These are phyloP conservation scores for Silvanus unidentatus DNA, from an alignment of 2,888 invertebrate genomes.

Conservation along the genomic window DNA sequence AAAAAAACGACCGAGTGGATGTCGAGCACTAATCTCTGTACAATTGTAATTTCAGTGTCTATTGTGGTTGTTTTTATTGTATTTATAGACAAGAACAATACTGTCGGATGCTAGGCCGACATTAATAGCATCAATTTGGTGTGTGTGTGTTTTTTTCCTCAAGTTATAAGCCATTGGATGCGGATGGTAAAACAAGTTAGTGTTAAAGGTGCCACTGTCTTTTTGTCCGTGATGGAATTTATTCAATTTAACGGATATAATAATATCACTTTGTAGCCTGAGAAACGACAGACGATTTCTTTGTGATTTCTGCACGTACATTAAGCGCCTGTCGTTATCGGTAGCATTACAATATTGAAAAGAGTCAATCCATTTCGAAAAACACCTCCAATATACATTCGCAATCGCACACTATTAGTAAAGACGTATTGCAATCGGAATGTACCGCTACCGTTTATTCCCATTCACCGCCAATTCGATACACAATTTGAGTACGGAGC, in stretches of 20 bases:
- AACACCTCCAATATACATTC: no score
- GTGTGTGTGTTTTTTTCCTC: constrained; percentile 8
- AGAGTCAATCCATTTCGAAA: constrained; percentile 6
- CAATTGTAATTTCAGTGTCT: no score
- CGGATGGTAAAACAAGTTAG: constrained; percentile 14
- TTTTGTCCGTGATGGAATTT: constrained; percentile 38
- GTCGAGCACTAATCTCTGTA: no score
- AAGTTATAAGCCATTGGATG: constrained; percentile 7
- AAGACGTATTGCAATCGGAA: no score
- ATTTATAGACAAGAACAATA: background rate
- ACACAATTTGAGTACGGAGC: no score
- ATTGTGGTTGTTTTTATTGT: constrained; percentile 1
- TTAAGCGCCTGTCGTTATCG: constrained; percentile 26
- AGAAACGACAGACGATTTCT: constrained; percentile 34
- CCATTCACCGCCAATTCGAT: no score
- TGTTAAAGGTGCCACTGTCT: constrained; percentile 21
- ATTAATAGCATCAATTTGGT: constrained; percentile 16
- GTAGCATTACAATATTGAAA: constrained; percentile 21
- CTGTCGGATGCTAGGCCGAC: constrained; percentile 2
- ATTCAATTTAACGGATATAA: constrained; percentile 36
- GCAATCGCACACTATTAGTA: no score
- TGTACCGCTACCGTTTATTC: no score
- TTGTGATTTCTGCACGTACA: constrained; percentile 36
- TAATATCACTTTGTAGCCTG: constrained; percentile 34
- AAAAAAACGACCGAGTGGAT: no score